These are phyloP conservation scores for Periophthalmodon schlosseri DNA, from an alignment of 2,113 vertebrate genomes.

Conservation along the genomic window DNA sequence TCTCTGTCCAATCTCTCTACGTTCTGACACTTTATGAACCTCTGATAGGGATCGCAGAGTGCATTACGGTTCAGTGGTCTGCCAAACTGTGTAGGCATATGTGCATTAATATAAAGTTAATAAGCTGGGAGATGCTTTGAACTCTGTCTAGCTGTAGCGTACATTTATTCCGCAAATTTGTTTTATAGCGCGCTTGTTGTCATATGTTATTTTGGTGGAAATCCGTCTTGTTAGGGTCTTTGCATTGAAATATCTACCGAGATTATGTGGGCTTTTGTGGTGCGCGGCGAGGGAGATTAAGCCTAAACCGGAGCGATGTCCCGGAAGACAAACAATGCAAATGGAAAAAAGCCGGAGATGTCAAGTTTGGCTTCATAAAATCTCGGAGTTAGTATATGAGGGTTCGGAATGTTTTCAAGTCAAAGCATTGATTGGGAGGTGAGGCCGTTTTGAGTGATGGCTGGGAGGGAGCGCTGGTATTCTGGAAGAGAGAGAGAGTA, in stretches of 20 bases:
- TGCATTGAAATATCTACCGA: constrained; percentile 55
- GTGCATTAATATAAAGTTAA: constrained; percentile 10
- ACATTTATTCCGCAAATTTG: constrained; percentile 29
- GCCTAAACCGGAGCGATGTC: constrained; percentile 28
- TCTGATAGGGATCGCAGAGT: constrained; percentile 64
- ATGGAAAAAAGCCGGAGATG: constrained; percentile 32
- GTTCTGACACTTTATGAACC: constrained; percentile 58
- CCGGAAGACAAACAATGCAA: constrained; percentile 34
- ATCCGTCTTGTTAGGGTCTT: constrained; percentile 56
- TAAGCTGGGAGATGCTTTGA: constrained; percentile 27
- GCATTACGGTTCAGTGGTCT: constrained; percentile 42
- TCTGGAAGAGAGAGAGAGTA: constrained; percentile 81
- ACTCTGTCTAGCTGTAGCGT: constrained; percentile 9
- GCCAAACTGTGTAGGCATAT: constrained; percentile 4
- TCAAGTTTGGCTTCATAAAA: constrained; percentile 29
- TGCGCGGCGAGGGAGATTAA: constrained; percentile 34
- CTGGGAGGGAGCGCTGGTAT: constrained; percentile 71
- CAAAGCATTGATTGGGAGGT: constrained; percentile 68
- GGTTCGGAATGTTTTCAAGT: constrained; percentile 60
- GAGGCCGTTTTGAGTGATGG: constrained; percentile 66
- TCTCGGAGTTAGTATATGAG: constrained; percentile 50
- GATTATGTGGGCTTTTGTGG: constrained; percentile 50
- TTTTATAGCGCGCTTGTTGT: constrained; percentile 46
- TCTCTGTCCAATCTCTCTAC: constrained; percentile 43
- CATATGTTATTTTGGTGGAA: constrained; percentile 49